Conservation (phyloP, 2,888 invertebrate genomes). For the Cephonodes hylas region DNA sequence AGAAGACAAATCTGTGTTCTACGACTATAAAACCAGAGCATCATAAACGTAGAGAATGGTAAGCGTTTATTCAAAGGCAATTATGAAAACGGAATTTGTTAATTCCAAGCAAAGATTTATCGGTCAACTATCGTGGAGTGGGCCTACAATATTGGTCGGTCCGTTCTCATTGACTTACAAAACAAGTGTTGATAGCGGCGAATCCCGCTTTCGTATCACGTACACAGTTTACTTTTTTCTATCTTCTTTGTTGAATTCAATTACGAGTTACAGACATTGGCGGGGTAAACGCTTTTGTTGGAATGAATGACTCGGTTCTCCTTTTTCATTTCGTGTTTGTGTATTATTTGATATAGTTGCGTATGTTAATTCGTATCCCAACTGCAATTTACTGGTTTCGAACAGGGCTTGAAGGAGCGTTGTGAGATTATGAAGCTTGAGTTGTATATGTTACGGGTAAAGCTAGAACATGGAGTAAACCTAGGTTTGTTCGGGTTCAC, state of each 20-base stretch:
- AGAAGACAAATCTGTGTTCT: too few relatives aligned
- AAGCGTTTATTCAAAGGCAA: neutral
- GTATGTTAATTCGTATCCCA: too few relatives aligned
- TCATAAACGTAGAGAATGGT: neutral
- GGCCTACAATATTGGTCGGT: slow-evolving; percentile 30
- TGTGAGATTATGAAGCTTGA: too few relatives aligned
- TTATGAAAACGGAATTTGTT: slow-evolving; percentile 20
- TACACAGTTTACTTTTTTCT: slow-evolving; percentile 70
- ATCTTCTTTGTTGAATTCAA: slow-evolving; percentile 72
- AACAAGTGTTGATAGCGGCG: slow-evolving; percentile 58
- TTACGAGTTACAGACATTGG: slow-evolving; percentile 60
- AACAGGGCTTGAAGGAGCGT: too few relatives aligned
- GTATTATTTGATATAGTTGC: slow-evolving; percentile 16
- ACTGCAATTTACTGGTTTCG: too few relatives aligned
- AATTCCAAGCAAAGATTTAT: slow-evolving; percentile 30
- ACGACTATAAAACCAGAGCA: neutral
- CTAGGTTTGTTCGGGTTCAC: too few relatives aligned
- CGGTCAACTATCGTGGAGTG: slow-evolving; percentile 26
- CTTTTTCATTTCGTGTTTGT: slow-evolving; percentile 31
- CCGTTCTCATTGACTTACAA: slow-evolving; percentile 61
- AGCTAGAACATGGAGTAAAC: too few relatives aligned
- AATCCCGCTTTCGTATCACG: slow-evolving; percentile 67
- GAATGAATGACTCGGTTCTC: slow-evolving; percentile 42
- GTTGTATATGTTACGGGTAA: too few relatives aligned
- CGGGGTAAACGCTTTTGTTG: slow-evolving; percentile 46